Evolutionary conservation across 2,797 vertebrate genomes (phyloP).

Genomic region (Selene dorsalis): DNA sequence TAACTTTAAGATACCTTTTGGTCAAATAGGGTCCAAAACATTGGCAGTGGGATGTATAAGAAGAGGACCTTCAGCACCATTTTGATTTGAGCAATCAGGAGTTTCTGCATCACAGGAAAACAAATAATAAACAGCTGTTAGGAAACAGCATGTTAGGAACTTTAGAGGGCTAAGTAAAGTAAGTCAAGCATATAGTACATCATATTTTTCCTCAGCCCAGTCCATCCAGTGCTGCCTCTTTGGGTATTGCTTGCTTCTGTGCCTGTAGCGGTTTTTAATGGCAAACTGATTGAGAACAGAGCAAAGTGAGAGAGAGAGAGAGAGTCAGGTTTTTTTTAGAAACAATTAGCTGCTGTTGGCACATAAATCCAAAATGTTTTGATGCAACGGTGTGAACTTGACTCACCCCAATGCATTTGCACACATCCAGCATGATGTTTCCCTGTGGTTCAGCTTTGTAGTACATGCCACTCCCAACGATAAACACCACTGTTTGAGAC

Average conservation of each 20-base stretch:
- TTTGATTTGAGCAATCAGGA: slow-evolving; percentile 92
- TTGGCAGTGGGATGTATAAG: slow-evolving; percentile 95
- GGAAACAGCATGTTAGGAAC: neutral
- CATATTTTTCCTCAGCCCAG: slow-evolving; percentile 94
- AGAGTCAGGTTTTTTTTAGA: slow-evolving; percentile 7
- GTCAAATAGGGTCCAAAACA: slow-evolving; percentile 99
- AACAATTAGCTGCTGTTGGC: neutral
- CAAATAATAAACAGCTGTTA: slow-evolving; percentile 14
- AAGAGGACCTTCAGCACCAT: slow-evolving; percentile 94
- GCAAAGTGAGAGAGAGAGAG: neutral
- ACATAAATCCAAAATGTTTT: slow-evolving; percentile 7
- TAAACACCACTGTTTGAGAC: slow-evolving; percentile 88
- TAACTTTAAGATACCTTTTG: slow-evolving; percentile 89
- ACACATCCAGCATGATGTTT: slow-evolving; percentile 91
- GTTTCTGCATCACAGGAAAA: slow-evolving; percentile 83
- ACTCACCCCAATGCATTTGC: slow-evolving; percentile 91
- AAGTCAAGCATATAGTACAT: slow-evolving; percentile 83
- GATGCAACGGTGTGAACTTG: neutral
- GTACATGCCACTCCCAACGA: slow-evolving; percentile 92
- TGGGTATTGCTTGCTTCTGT: slow-evolving; percentile 86
- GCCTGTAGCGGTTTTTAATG: slow-evolving; percentile 89
- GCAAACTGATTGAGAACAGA: slow-evolving; percentile 86
- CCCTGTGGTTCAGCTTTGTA: slow-evolving; percentile 92
- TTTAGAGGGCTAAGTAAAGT: neutral
- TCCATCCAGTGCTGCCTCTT: slow-evolving; percentile 95